Evolutionary conservation across 2,888 invertebrate species (phyloP).

Genomic region (Chymomyza amoena): DNA sequence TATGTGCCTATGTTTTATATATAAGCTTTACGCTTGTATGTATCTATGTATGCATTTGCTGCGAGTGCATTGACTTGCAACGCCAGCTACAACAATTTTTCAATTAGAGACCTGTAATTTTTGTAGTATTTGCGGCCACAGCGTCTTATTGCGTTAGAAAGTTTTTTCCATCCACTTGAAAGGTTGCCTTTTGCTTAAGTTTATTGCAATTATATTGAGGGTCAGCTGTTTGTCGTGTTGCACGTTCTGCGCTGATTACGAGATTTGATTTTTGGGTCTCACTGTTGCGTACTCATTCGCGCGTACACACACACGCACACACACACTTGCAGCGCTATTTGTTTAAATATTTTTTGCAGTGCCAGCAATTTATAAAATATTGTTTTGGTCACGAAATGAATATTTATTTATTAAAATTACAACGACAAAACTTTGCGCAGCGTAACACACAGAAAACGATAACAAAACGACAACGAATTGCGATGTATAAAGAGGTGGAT

Average conservation of each 20-base stretch:
- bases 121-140: slow-evolving; percentile 1
- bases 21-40: too few species aligned
- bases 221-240: slow-evolving; percentile 7
- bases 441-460: slow-evolving; percentile 23
- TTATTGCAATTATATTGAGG: slow-evolving; percentile 29
- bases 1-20: too few species aligned
- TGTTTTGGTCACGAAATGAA: background rate
- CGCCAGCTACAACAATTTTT: slow-evolving; percentile 9
- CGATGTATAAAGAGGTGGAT: slow-evolving; percentile 43
- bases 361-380: slow-evolving; percentile 14
- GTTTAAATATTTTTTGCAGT: background rate
- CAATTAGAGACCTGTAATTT: slow-evolving; percentile 34
- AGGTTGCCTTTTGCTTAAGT: background rate
- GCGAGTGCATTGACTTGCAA: slow-evolving; percentile 57
- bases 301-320: background rate
- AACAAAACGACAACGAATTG: slow-evolving; percentile 46
- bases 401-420: slow-evolving; percentile 28
- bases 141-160: slow-evolving; percentile 5
- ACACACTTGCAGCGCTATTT: background rate
- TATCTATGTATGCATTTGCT: too few species aligned
- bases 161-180: background rate
- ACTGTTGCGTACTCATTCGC: slow-evolving; percentile 4
- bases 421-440: slow-evolving; percentile 53
- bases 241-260: slow-evolving; percentile 33
- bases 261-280: slow-evolving; percentile 16